Conservation (phyloP, 2,797 vertebrate genomes). For the Pagetopsis macropterus region DNA sequence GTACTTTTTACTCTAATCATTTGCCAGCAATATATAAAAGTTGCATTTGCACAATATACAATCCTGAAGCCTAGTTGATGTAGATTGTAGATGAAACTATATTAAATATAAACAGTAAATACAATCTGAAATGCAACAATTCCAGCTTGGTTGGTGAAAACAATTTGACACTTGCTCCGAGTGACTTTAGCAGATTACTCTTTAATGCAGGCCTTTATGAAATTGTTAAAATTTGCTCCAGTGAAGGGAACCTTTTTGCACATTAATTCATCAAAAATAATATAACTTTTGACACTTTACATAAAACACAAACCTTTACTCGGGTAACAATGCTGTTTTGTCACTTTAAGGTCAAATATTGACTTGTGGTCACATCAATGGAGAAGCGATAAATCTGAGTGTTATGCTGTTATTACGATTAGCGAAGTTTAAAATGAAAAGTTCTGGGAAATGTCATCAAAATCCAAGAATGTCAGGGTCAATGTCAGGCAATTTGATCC, state of each 20-base stretch:
- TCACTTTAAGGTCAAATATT: neutral
- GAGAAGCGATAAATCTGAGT: neutral
- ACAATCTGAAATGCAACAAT: neutral
- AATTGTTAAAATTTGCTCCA: neutral
- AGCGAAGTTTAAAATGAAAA: neutral
- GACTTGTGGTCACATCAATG: neutral
- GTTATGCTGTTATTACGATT: neutral
- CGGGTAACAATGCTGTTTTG: neutral
- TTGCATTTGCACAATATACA: neutral
- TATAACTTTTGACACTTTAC: neutral
- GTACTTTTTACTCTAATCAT: neutral
- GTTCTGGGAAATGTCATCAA: neutral
- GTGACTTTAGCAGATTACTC: neutral
- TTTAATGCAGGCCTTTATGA: neutral
- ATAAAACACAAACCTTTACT: neutral
- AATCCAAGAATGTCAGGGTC: conserved; percentile 7
- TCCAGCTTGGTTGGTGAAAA: neutral
- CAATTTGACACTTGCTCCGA: neutral
- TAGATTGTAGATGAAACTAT: no score
- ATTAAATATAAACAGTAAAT: neutral
- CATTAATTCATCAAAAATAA: neutral
- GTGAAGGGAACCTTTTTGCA: neutral
- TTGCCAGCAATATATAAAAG: neutral
- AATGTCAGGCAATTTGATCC: no score
- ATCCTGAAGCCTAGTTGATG: no score